Evolutionary conservation across 92 coral and sea anemone genomes (phyloP).

Genomic region (Porites divaricata): DNA sequence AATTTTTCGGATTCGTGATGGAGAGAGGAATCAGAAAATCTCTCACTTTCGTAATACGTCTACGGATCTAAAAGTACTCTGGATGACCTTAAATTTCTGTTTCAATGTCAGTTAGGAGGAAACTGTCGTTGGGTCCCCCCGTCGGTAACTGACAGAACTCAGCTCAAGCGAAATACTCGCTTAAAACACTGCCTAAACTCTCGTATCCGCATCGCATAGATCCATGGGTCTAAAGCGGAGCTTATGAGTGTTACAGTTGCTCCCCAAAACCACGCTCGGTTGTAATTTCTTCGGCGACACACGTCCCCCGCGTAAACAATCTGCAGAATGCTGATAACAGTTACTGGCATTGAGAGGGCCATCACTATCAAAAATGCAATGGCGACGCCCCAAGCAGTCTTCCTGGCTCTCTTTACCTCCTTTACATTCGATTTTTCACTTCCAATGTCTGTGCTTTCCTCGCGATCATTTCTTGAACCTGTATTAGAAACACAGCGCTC

Average conservation of each 20-base stretch:
- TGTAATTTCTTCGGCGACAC: conserved; percentile 42
- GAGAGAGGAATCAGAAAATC: too few species aligned
- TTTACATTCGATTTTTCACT: conserved; percentile 3
- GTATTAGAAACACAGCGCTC: background rate
- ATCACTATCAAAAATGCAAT: conserved; percentile 66
- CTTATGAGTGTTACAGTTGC: conserved; percentile 54
- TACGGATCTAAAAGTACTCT: too few species aligned
- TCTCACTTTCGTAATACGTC: too few species aligned
- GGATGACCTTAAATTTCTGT: too few species aligned
- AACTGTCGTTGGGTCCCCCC: too few species aligned
- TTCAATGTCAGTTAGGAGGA: too few species aligned
- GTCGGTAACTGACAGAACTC: too few species aligned
- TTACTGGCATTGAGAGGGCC: conserved; percentile 54
- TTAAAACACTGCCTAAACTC: conserved; percentile 63
- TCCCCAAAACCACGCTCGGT: conserved; percentile 76
- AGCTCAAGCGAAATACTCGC: conserved; percentile 30
- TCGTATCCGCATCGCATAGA: conserved; percentile 65
- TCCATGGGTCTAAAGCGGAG: conserved; percentile 82
- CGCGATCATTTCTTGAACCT: background rate
- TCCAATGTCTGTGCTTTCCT: conserved; percentile 5
- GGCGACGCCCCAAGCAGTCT: conserved; percentile 74
- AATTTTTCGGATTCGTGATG: too few species aligned
- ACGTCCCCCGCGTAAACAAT: conserved; percentile 24
- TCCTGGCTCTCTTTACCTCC: conserved; percentile 65
- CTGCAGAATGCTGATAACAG: conserved; percentile 59